phyloP scores from a whole-genome alignment of 92 coral and sea anemone species.

The Zoanthus sansibaricus region DNA sequence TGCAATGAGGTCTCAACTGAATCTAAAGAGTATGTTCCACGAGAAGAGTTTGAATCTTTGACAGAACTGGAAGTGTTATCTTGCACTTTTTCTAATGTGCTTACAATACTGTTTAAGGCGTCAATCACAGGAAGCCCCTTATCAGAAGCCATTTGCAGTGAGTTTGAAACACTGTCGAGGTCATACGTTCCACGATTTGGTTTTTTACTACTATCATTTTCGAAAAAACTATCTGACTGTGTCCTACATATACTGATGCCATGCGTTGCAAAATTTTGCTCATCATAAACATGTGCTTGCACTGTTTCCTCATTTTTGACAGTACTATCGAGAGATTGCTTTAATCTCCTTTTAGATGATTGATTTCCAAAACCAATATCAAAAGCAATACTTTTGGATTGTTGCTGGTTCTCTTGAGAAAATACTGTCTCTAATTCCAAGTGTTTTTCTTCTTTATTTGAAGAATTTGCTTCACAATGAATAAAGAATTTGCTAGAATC shows the following conservation, averaged over 20 bases:
- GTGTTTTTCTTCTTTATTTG: neutral
- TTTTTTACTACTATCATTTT: neutral
- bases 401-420: neutral
- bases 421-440: neutral
- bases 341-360: neutral
- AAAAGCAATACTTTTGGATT: constrained; percentile 16
- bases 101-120: constrained; percentile 67
- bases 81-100: constrained; percentile 38
- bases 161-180: constrained; percentile 69
- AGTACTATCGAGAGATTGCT: constrained; percentile 20
- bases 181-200: constrained; percentile 78
- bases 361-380: constrained; percentile 16
- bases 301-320: constrained; percentile 13
- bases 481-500: neutral
- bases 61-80: neutral
- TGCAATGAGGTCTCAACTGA: constrained; percentile 74
- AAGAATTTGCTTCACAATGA: neutral
- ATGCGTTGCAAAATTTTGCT: neutral
- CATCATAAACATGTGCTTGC: neutral
- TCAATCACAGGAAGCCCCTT: constrained; percentile 63
- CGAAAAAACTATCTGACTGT: neutral
- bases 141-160: constrained; percentile 59
- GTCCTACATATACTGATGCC: neutral
- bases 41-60: constrained; percentile 23
- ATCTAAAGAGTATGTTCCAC: constrained; percentile 83